A percentile compares a stretch with the other conserved stretches of the same genome.
Conservation (phyloP, 2,888 invertebrate species). For the Bombylius discolor region DNA sequence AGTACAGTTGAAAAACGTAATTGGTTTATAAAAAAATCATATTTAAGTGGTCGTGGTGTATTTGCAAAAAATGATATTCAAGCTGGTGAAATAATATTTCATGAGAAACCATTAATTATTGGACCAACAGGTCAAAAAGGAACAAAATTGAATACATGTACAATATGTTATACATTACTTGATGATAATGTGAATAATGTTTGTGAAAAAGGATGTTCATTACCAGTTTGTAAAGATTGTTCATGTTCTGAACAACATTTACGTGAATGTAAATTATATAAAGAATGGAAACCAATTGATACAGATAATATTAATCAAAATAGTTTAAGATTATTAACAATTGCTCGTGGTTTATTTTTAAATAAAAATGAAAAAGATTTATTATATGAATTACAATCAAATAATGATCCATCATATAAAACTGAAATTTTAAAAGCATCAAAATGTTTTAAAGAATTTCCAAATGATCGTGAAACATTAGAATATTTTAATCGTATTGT, state of each 20-base stretch:
- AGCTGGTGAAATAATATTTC: slow-evolving; percentile 55
- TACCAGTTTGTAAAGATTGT: slow-evolving; percentile 56
- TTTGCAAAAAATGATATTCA: slow-evolving; percentile 53
- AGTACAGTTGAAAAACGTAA: slow-evolving; percentile 14
- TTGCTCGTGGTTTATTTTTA: slow-evolving; percentile 29
- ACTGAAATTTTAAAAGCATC: slow-evolving; percentile 31
- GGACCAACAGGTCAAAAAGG: slow-evolving; percentile 50
- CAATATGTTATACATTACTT: slow-evolving; percentile 46
- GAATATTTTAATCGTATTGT: slow-evolving; percentile 29
- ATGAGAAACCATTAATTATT: slow-evolving; percentile 53
- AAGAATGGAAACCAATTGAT: slow-evolving; percentile 43
- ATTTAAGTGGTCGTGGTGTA: slow-evolving; percentile 55
- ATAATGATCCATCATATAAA: slow-evolving; percentile 28
- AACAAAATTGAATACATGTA: slow-evolving; percentile 46
- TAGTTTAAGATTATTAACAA: slow-evolving; percentile 29
- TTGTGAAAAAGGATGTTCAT: slow-evolving; percentile 51
- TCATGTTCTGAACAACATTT: slow-evolving; percentile 44
- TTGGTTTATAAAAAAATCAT: slow-evolving; percentile 50
- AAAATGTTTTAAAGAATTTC: slow-evolving; percentile 32
- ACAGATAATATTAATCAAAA: slow-evolving; percentile 24
- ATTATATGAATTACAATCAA: slow-evolving; percentile 32
- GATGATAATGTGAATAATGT: slow-evolving; percentile 24
- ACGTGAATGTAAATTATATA: slow-evolving; percentile 51
- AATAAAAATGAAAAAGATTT: slow-evolving; percentile 26
- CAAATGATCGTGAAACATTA: slow-evolving; percentile 27